Base-by-base conservation (phyloP, 2,888 invertebrate species). In the Plutella xylostella region DNA sequence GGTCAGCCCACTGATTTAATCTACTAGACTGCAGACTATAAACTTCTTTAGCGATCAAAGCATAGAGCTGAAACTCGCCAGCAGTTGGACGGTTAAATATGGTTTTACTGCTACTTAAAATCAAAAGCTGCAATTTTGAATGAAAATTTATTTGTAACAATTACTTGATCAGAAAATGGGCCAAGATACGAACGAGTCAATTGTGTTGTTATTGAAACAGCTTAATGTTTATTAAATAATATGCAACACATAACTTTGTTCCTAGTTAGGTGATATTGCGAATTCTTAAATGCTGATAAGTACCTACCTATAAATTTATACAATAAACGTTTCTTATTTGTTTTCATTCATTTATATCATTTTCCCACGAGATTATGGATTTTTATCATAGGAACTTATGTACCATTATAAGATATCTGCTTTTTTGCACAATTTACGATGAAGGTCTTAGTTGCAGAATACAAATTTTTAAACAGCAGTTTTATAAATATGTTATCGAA, bases 21-120 rank as follows among this genome's bases (percentile, higher is more conserved):
- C 37, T 9, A 20, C 15, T 9, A 34, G 17, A 34, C 17, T 15
- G 9, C 34, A 34, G 63, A 66, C 60, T 58, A 62, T n/a, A 51
- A 48, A 47, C 47, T 48, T 48, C 46, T 34, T 42, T 44, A 33
- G 33, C 30, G 46, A 55, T 43, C 44, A 50, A 49, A 31, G 19
- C 20, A 9, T 22, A 38, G 30, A 35, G 34, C 41, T 44, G 15
- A 9, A 28, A 12, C 9, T 28, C 7, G 28, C 28, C n/a, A 28
- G n/a, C 3, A 28, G 7, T 28, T n/a, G 28, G 28, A n/a, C 6
- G 7, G 28, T 28, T 9, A 28, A 12, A 28, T 28, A n/a, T n/a
- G n/a, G n/a, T n/a, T n/a, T 12, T 6, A 28, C 7, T n/a, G 6
- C 9, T 28, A 28, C n/a, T n/a, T 3, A n/a, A 28, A 35, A 12